Conservation (phyloP, 2,888 invertebrate genomes). For the Coelopa pilipes region DNA sequence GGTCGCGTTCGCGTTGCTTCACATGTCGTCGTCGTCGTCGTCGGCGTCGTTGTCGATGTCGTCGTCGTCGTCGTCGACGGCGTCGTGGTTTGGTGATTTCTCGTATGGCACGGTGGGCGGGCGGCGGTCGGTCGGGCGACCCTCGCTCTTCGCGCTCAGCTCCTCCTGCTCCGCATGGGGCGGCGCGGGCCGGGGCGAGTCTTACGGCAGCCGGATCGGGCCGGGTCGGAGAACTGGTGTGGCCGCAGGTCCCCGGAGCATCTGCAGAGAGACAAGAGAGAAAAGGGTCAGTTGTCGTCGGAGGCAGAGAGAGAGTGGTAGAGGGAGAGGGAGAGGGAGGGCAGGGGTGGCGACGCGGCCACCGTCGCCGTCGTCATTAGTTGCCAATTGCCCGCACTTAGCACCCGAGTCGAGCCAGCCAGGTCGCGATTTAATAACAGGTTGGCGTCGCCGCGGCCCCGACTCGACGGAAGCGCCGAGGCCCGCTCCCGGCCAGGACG, state of each 20-base stretch:
- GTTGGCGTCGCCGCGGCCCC: no score
- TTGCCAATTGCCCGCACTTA: no score
- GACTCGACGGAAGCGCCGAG: no score
- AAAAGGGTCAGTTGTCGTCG: no score
- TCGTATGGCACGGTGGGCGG: conserved; percentile 40
- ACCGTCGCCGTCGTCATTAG: no score
- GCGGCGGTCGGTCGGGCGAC: conserved; percentile 13
- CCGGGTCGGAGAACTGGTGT: conserved; percentile 7
- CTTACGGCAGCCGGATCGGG: neutral
- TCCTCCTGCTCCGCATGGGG: no score
- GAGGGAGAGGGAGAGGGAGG: no score
- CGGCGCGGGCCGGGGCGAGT: neutral
- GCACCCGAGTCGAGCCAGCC: no score
- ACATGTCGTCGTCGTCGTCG: conserved; percentile 31
- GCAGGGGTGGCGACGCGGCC: no score
- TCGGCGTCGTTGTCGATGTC: conserved; percentile 27
- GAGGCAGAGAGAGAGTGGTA: no score
- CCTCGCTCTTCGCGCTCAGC: neutral
- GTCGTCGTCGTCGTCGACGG: conserved; percentile 35
- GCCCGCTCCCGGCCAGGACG: neutral
- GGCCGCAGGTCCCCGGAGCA: conserved; percentile 9
- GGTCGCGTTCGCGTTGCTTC: conserved; percentile 27
- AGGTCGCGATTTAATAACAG: no score
- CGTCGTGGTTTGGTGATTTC: conserved; percentile 36
- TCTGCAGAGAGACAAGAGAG: conserved; percentile 12